Percentiles rank a stretch among this genome's conserved stretches.
Conservation (phyloP, 2,888 invertebrate species). For the Pteria penguin region DNA sequence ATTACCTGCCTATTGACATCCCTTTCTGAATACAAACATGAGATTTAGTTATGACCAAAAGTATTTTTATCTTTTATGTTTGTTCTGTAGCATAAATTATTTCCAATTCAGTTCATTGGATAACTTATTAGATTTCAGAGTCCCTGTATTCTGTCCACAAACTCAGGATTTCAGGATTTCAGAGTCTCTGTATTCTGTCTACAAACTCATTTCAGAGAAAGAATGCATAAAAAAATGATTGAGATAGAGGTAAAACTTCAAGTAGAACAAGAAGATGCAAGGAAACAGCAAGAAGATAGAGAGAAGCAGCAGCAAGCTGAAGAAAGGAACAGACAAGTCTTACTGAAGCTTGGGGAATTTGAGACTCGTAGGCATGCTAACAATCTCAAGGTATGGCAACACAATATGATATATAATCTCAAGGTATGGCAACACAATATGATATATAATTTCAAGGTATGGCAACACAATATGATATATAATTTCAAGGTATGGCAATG, state of each 20-base stretch:
- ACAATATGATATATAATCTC: too few relatives aligned
- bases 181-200: not conserved
- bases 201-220: slow-evolving; percentile 13
- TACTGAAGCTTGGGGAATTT: slow-evolving; percentile 60
- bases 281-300: slow-evolving; percentile 48
- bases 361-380: slow-evolving; percentile 62
- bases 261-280: slow-evolving; percentile 46
- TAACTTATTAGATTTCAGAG: too few relatives aligned
- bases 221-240: slow-evolving; percentile 17
- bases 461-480: too few relatives aligned
- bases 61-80: too few relatives aligned
- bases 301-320: slow-evolving; percentile 50
- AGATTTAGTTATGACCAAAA: too few relatives aligned
- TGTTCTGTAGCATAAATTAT: too few relatives aligned
- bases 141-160: too few relatives aligned
- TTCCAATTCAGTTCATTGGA: too few relatives aligned
- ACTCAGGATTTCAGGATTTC: too few relatives aligned
- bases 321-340: slow-evolving; percentile 58
- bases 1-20: too few relatives aligned
- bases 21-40: too few relatives aligned
- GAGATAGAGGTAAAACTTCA: slow-evolving; percentile 1
- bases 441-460: slow-evolving; percentile 72
- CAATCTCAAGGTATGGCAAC: slow-evolving; percentile 72
- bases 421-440: too few relatives aligned
- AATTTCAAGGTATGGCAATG: slow-evolving; percentile 72